phyloP scores from a whole-genome alignment of 2,113 vertebrate species.

The Blennius ocellaris region DNA sequence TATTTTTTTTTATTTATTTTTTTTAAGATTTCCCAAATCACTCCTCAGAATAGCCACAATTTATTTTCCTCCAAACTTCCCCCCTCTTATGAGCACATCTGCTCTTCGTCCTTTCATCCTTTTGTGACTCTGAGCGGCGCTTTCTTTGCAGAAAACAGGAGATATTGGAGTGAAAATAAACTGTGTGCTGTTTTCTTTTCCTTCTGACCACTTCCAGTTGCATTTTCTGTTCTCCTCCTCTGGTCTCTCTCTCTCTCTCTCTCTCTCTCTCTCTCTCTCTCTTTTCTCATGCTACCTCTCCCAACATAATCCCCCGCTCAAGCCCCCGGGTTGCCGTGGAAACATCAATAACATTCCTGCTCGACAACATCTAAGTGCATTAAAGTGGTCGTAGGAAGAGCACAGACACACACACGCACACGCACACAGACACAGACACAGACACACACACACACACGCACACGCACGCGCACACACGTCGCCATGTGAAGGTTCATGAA shows the following conservation, averaged over 20 bases:
- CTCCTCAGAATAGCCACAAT: not conserved
- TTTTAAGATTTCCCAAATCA: not conserved
- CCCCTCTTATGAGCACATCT: conserved; percentile 3
- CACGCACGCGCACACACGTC: conserved; percentile 47
- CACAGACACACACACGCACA: conserved; percentile 25
- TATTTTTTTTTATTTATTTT: no score
- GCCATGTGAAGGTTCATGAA: conserved; percentile 44
- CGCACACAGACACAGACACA: not conserved
- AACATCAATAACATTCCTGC: conserved; percentile 89
- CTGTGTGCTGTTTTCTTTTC: not conserved
- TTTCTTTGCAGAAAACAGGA: conserved; percentile 32
- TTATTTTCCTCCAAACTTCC: not conserved
- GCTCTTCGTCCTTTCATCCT: conserved; percentile 26
- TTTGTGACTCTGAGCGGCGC: conserved; percentile 29
- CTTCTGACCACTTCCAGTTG: conserved; percentile 42
- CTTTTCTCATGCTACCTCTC: conserved; percentile 51
- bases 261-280: conserved; percentile 36
- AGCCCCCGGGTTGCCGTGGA: conserved; percentile 84
- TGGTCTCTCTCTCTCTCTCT: conserved; percentile 55
- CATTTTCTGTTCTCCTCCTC: conserved; percentile 58
- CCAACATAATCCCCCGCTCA: conserved; percentile 83
- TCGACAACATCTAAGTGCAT: conserved; percentile 86
- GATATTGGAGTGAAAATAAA: conserved; percentile 9
- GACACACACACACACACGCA: conserved; percentile 23
- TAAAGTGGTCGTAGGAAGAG: conserved; percentile 82